Percentiles rank a stretch among this genome's conserved stretches.
These are phyloP conservation scores for Drosophila tropicalis DNA, from an alignment of 1,140 invertebrate species.

Conservation along the genomic window DNA sequence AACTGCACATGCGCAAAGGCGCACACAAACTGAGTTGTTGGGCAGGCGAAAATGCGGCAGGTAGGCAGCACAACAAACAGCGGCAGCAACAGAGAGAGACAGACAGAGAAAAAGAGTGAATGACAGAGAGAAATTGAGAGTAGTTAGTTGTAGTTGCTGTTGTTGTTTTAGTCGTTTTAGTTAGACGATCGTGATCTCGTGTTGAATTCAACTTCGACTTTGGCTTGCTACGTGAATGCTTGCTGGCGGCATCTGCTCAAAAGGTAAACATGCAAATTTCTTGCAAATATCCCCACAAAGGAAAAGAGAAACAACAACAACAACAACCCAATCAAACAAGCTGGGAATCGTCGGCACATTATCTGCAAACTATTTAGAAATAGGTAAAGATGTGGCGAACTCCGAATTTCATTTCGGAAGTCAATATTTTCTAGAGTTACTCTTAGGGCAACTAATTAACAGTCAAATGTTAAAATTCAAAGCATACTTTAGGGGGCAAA, in stretches of 20 bases:
- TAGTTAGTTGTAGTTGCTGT: not conserved
- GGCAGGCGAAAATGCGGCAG: slow-evolving; percentile 62
- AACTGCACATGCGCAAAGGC: slow-evolving; percentile 79
- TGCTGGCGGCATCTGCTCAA: slow-evolving; percentile 68
- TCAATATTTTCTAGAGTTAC: too few species aligned
- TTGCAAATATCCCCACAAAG: slow-evolving; percentile 47
- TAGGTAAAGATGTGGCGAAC: too few species aligned
- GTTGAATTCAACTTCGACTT: not conserved
- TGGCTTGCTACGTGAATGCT: slow-evolving; percentile 55
- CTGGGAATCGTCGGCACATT: slow-evolving; percentile 1
- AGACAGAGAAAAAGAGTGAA: slow-evolving; percentile 16
- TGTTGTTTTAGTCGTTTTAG: not conserved
- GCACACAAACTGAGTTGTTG: slow-evolving; percentile 72
- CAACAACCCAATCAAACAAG: slow-evolving; percentile 44
- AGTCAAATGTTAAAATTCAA: too few species aligned
- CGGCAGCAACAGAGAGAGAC: slow-evolving; percentile 1
- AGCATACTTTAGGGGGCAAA: too few species aligned
- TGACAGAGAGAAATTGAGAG: slow-evolving; percentile 2
- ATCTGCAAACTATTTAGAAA: too few species aligned
- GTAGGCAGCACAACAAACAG: slow-evolving; percentile 33
- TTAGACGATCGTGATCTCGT: slow-evolving; percentile 2
- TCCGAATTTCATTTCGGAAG: too few species aligned
- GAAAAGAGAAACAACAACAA: too few species aligned
- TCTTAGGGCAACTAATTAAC: too few species aligned
- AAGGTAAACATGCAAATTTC: slow-evolving; percentile 75